These are phyloP conservation scores for Melikaiella ostensackeni DNA, from an alignment of 2,888 invertebrate genomes.

Conservation along the genomic window DNA sequence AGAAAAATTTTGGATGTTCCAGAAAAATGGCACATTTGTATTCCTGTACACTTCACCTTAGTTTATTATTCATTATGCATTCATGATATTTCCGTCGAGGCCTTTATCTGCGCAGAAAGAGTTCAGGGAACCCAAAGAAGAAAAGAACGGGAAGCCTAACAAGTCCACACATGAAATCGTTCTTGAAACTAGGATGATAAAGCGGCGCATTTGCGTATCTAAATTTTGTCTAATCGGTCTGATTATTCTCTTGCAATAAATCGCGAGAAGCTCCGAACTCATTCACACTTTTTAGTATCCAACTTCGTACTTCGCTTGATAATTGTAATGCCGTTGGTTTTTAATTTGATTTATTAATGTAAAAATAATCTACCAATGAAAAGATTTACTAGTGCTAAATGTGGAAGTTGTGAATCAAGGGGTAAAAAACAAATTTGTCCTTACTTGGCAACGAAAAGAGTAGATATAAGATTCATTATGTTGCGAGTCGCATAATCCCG, in stretches of 20 bases:
- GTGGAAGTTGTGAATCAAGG: too few species aligned
- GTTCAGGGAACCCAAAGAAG: constrained; percentile 17
- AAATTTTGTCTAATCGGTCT: constrained; percentile 59
- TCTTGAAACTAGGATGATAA: constrained; percentile 14
- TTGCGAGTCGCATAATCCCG: constrained; percentile 44
- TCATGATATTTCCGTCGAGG: constrained; percentile 10
- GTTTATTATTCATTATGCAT: neutral
- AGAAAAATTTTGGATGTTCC: neutral
- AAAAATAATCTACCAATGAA: neutral
- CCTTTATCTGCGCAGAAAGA: constrained; percentile 12
- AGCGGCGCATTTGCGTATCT: constrained; percentile 49
- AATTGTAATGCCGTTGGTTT: neutral
- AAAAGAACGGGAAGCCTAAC: constrained; percentile 8
- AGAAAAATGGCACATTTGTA: neutral
- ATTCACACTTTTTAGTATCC: constrained; percentile 13
- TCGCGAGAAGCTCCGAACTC: constrained; percentile 53
- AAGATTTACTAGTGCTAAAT: neutral
- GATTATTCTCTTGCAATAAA: constrained; percentile 49
- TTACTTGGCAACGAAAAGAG: neutral
- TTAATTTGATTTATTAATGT: too few species aligned
- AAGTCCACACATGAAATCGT: neutral
- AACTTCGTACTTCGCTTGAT: neutral
- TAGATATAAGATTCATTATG: constrained; percentile 23
- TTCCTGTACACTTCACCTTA: neutral
- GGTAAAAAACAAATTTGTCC: neutral